Base-by-base conservation (phyloP, 2,113 vertebrate genomes). In the Elachura formosa region DNA sequence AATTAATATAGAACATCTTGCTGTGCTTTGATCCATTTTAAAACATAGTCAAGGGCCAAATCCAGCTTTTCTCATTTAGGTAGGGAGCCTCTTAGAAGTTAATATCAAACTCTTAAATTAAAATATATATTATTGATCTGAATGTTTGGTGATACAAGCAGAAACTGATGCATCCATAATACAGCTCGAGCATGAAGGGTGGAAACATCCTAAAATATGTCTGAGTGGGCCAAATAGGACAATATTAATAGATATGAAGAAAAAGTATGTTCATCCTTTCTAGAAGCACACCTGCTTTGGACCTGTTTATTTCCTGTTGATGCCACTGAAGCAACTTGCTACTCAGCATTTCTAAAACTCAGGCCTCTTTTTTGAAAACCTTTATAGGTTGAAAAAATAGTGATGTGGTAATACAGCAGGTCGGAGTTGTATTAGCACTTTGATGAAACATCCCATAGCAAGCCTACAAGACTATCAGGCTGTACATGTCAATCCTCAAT, bases 381-480 rank as follows among this genome's bases (percentile, higher is more conserved):
- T 4, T 0, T 16, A 20, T 19, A 67, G 11, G 24, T 58, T 90
- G 43, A 82, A 58, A 80, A 72, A 81, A 29, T 11, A 59, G 12
- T 7, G 33, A 91, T 91, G 87, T 93, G 48, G 79, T 76, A 85
- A 93, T 62, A 58, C 3, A 85, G 54, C 54, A 80, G 33, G 93
- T 36, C 91, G 63, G 26, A 95, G 40, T 63, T 85, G 52, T 55
- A 80, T 41, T 80, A 79, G 68, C 78, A 68, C 63, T 82, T 79
- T 62, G 46, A 73, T n/a, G 76, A 76, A 91, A 69, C 51, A 80
- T 15, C 33, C 55, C 43, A 13, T 51, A 91, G 93, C 84, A 85
- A 83, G 95, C 83, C 72, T 85, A 94, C 84, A 85, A 83, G 95
- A 85, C 72, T 85, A 56, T 94, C 91, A 95, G 59, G 94, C 87